Evolutionary conservation across 2,113 vertebrate genomes (phyloP).

Genomic region (Phylloscopus trochiloides): DNA sequence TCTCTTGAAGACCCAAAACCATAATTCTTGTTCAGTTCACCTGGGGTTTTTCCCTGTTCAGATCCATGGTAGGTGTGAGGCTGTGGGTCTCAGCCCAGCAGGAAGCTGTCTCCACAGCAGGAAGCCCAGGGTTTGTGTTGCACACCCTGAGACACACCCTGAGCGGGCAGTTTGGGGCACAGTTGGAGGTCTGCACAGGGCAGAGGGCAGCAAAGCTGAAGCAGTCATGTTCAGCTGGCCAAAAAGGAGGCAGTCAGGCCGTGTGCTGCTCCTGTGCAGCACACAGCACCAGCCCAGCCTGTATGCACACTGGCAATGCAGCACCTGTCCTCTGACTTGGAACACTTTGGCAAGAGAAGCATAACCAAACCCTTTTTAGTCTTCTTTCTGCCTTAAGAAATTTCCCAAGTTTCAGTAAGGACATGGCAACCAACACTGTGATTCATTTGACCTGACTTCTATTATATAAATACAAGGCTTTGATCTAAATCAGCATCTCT

Average conservation of each 20-base stretch:
- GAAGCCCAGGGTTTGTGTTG: neutral
- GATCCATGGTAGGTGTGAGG: neutral
- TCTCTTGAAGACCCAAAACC: neutral
- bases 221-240: rapidly evolving
- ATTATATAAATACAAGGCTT: neutral
- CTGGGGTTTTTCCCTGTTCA: neutral
- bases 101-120: neutral
- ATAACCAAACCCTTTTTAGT: neutral
- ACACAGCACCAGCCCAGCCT: neutral
- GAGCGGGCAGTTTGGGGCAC: neutral
- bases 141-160: neutral
- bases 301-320: neutral
- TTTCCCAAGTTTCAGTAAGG: neutral
- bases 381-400: neutral
- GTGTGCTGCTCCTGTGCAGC: neutral
- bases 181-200: neutral
- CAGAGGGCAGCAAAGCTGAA: neutral
- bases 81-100: neutral
- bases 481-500: neutral
- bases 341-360: neutral
- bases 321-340: rapidly evolving
- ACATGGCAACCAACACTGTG: neutral
- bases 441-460: neutral
- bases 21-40: neutral
- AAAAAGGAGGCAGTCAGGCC: neutral